Evolutionary conservation across 2,888 invertebrate genomes (phyloP), one percentile per base, ranked within the genome.

Genomic region (Eueremaeus valkanovi): DNA sequence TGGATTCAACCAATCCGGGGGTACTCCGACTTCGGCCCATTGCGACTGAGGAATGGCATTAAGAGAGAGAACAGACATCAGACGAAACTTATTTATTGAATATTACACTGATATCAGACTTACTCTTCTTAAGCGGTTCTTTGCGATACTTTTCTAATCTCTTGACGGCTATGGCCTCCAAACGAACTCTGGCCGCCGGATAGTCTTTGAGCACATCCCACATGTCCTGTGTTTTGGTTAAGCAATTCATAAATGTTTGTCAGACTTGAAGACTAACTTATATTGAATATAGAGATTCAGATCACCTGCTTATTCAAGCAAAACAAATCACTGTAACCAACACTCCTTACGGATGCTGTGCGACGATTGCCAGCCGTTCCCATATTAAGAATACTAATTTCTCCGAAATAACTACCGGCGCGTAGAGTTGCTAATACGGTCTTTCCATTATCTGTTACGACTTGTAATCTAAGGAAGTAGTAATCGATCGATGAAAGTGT

Each of bases 311-410:
- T 98, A 85, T 94, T 95, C 81, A 98, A 89, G 84, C 97, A 96
- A 87, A 98, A 98, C 82, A 98, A 89, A 86, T 98, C 97, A 85
- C 96, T 96, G 87, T 98, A 98, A 81, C 98, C 98, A 79, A 98
- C 97, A 77, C 96, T 97, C 81, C 95, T 89, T 81, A 98, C 97
- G 82, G 95, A 95, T 81, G 98, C 98, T 84, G 98, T 98, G 85
- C 97, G 89, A 84, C 97, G 89, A 87, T 98, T 98, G 83, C 97
- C 97, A 90, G 96, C 96, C 85, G 95, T 95, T 87, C 97, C 97
- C 95, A 95, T 95, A 89, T 95, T 95, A 86, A 98, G 90, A 87
- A 98, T 96, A 88, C 94, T 95, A 88, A 98, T 98, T 89, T 98
- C 98, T 83, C 98, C 98, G 87, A 98, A 98, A 89, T 98, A 98